Base-by-base conservation (phyloP, 1,140 invertebrate genomes). In the Bombyx mori region DNA sequence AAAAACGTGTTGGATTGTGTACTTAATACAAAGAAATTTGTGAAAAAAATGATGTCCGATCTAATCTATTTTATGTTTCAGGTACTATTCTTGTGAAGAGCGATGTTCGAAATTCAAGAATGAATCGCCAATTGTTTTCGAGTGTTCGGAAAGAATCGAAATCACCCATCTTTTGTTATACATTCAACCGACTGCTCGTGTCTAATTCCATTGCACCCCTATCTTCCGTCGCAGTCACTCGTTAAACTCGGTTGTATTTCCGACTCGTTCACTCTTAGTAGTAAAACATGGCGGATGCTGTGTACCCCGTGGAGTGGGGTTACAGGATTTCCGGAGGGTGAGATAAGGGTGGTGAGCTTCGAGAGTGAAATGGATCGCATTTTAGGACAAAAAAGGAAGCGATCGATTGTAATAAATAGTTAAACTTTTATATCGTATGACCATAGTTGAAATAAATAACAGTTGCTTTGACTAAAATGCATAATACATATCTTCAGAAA, bases 231-330 rank as follows among this genome's bases (percentile, higher is more conserved):
- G 42, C 61, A 63, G 51, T 61, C 26, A 5, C 26, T 35, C 26
- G 1, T 35, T 35, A 35, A 35, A 5, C 26, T 35, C 26, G 26
- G 26, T 35, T 35, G 26, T 35, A 1, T 35, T 35, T 35, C 26
- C 4, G 26, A 35, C 26, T 35, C 26, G 4, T 35, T 35, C 26
- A 35, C 26, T 35, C 26, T 35, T 35, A 35, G 2, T 35, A 35
- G 26, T 35, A 35, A 69, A 81, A 77, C 59, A 83, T 83, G 79
- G 80, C 78, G 77, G 78, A 80, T 75, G 77, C 76, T 77, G 76
- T 58, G 63, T 57, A 58, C 64, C 64, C 61, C 51, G 56, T 55
- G 62, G 58, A 66, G 70, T 61, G 62, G 61, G 61, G 55, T 54
- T 44, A 35, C 49, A 56, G 63, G 46, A 52, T 56, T 66, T 68